Base-by-base conservation (phyloP, 2,888 invertebrate genomes). In the Epicampocera succincta region DNA sequence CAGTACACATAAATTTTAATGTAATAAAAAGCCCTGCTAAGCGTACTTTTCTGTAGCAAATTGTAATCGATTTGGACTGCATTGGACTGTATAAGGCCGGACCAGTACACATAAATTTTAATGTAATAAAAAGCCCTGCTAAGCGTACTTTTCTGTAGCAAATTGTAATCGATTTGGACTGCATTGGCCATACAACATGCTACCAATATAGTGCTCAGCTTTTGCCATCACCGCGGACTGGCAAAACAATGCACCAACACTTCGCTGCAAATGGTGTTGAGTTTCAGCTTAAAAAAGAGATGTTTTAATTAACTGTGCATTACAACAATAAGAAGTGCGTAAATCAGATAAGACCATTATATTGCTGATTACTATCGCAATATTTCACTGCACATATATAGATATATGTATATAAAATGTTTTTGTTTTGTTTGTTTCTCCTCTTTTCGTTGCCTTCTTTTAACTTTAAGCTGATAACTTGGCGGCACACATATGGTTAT, bases 261-360 rank as follows among this genome's bases (percentile, higher is more conserved):
- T 72, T 19, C 44, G 21, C 38, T 69, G 13, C 17, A 52, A 66
- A 66, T 56, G 77, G 54, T 56, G 13, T 60, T 56, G 54, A 25
- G n/a, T 58, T 74, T 58, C 21, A 42, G 48, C 58, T 66, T 48
- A 48, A 63, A 73, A 46, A 56, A 78, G 60, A 82, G 78, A 82
- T 75, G 78, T 82, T 50, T 82, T 82, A 82, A 82, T 82, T 82
- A 82, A 82, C 74, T 78, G 48, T 44, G 40, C 54, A 38, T 69
- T 65, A 69, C 71, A 75, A 68, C 40, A 69, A 65, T 54, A 48
- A 60, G 74, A 76, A 78, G 83, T 83, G 83, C 83, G 83, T 83
- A 81, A 81, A 83, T 83, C 80, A 81, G 81, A 83, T 83, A 83
- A 78, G 66, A 78, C 75, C 60, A 77, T 77, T 61, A 75, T 66